A percentile compares a stretch with the other conserved stretches of the same genome.
Evolutionary conservation across 2,888 invertebrate genomes (phyloP).

Genomic region (Saturnia pavonia): DNA sequence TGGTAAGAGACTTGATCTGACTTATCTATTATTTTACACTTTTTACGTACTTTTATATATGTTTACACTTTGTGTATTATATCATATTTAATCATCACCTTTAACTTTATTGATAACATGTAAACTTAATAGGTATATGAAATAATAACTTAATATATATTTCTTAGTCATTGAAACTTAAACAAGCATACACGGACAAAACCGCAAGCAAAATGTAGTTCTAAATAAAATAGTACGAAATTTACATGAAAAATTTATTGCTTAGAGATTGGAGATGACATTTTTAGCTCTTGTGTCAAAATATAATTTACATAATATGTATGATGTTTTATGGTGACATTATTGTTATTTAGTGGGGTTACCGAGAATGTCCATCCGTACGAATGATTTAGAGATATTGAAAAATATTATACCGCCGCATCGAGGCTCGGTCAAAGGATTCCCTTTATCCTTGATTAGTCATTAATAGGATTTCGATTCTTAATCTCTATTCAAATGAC

Average conservation of each 20-base stretch:
- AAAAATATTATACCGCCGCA: slow-evolving; percentile 49
- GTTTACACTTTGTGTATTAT: too few relatives aligned
- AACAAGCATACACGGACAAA: neutral
- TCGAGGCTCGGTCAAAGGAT: slow-evolving; percentile 40
- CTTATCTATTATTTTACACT: too few relatives aligned
- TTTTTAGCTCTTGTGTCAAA: slow-evolving; percentile 63
- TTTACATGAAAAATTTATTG: slow-evolving; percentile 73
- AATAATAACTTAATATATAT: neutral
- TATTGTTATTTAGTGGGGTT: slow-evolving; percentile 58
- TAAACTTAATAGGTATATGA: neutral
- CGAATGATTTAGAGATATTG: slow-evolving; percentile 66
- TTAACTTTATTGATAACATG: too few relatives aligned
- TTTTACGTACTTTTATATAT: too few relatives aligned
- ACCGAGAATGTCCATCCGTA: slow-evolving; percentile 58
- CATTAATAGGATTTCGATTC: slow-evolving; percentile 67
- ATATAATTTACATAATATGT: slow-evolving; percentile 69
- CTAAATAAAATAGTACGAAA: slow-evolving; percentile 54
- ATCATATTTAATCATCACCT: too few relatives aligned
- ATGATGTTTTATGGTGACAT: slow-evolving; percentile 62
- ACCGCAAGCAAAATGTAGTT: slow-evolving; percentile 1
- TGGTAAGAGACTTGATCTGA: too few relatives aligned
- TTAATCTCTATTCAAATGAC: slow-evolving; percentile 45
- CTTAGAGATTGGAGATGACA: slow-evolving; percentile 52
- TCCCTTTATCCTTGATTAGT: slow-evolving; percentile 63
- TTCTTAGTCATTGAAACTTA: neutral